phyloP scores from a whole-genome alignment of 92 coral and sea anemone genomes.

The Epizoanthus stellaris region DNA sequence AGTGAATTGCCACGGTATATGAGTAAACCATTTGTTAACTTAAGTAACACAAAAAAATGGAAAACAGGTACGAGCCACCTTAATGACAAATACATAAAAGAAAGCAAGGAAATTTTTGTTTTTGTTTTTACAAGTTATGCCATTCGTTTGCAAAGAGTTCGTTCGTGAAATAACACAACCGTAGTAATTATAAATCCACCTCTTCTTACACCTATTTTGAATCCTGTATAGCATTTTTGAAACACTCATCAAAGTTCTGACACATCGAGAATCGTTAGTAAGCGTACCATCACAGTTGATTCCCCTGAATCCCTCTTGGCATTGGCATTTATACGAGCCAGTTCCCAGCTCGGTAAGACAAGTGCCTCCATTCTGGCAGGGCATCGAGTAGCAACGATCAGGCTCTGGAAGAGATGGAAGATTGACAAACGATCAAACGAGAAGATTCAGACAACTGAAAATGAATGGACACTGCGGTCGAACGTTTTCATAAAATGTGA shows the following conservation, averaged over 20 bases:
- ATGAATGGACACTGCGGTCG: background rate
- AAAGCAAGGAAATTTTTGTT: no score
- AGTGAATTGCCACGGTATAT: no score
- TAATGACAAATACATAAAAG: no score
- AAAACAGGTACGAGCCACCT: no score
- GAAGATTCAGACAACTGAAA: background rate
- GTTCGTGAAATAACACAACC: no score
- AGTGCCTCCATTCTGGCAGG: conserved; percentile 95
- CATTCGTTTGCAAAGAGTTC: no score
- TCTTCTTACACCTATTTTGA: no score
- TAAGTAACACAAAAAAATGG: no score
- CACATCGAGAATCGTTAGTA: background rate
- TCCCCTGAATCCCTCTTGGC: conserved; percentile 90
- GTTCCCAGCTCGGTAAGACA: conserved; percentile 70
- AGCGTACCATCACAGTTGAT: conserved; percentile 87
- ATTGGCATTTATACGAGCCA: conserved; percentile 83
- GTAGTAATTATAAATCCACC: no score
- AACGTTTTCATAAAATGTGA: no score
- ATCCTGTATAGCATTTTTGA: background rate
- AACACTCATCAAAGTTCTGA: background rate
- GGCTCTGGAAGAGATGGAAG: conserved; percentile 49
- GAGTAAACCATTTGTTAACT: no score
- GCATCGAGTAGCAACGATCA: conserved; percentile 87
- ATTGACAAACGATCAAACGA: background rate
- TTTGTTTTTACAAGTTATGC: no score